phyloP scores from a whole-genome alignment of 2,888 invertebrate species.

The Troides aeacus region DNA sequence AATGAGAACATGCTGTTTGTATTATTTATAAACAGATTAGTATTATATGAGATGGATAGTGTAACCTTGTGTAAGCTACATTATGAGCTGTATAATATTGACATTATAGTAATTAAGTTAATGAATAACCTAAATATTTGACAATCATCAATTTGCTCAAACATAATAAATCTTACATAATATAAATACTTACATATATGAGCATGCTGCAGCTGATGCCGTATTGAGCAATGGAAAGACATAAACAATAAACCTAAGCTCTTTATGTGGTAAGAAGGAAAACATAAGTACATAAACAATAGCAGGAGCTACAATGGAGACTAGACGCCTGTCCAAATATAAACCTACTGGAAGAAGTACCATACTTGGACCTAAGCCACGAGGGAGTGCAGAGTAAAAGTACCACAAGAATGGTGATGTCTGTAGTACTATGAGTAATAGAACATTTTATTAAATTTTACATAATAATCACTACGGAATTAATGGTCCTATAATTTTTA shows the following conservation, averaged over 20 bases:
- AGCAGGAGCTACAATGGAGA: conserved; percentile 85
- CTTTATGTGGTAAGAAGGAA: conserved; percentile 98
- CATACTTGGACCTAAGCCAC: conserved; percentile 91
- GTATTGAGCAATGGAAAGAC: conserved; percentile 96
- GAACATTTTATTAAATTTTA: not conserved
- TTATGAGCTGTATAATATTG: no score
- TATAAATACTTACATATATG: conserved; percentile 88
- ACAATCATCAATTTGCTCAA: no score
- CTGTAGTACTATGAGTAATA: conserved; percentile 64
- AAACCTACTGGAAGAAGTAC: conserved; percentile 89
- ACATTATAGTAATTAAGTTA: no score
- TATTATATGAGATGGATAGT: no score
- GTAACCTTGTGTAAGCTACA: no score
- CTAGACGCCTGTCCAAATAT: conserved; percentile 85
- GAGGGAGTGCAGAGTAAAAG: conserved; percentile 97
- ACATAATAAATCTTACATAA: not conserved
- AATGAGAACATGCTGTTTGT: no score
- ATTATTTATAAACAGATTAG: no score
- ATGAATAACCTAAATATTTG: no score
- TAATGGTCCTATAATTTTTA: no score
- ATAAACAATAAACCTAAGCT: conserved; percentile 97
- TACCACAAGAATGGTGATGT: conserved; percentile 98
- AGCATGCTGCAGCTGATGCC: conserved; percentile 92
- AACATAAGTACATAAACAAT: conserved; percentile 92
- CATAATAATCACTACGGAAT: not conserved